A percentile compares a stretch with the other conserved stretches of the same genome.
phyloP scores from a whole-genome alignment of 1,140 invertebrate genomes.

The Pomacea maculata region DNA sequence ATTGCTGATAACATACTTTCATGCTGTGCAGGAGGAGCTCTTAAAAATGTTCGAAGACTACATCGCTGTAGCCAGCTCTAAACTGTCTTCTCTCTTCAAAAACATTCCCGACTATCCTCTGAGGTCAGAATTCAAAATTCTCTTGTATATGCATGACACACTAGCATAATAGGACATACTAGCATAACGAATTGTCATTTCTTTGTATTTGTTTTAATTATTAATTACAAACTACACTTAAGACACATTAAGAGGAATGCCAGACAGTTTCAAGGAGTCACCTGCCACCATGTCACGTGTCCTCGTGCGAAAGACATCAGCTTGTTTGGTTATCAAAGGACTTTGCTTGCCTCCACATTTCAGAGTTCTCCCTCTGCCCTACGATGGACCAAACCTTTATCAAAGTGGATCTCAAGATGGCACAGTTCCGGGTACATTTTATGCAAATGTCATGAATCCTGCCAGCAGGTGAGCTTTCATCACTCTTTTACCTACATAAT shows the following conservation, averaged over 20 bases:
- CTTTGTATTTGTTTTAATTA: background rate
- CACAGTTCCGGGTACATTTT: slow-evolving; percentile 32
- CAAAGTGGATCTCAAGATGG: slow-evolving; percentile 37
- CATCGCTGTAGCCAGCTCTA: slow-evolving; percentile 56
- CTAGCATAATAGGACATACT: background rate
- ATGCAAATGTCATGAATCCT: slow-evolving; percentile 27
- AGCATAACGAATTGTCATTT: background rate
- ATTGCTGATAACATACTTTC: background rate
- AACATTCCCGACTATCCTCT: slow-evolving; percentile 47
- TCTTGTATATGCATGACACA: background rate
- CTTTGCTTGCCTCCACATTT: background rate
- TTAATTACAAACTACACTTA: background rate
- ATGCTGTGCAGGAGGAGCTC: slow-evolving; percentile 45
- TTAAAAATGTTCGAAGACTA: slow-evolving; percentile 57
- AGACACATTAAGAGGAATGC: background rate
- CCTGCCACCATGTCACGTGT: no score
- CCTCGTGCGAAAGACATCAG: no score
- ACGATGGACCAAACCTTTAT: slow-evolving; percentile 36
- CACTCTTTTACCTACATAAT: no score
- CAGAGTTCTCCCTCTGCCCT: slow-evolving; percentile 22
- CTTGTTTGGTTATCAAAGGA: no score
- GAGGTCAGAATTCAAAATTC: slow-evolving; percentile 30
- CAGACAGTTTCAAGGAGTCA: no score
- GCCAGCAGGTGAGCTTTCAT: no score
- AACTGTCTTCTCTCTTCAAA: slow-evolving; percentile 41